A percentile compares a stretch with the other conserved stretches of the same genome.
Evolutionary conservation across 2,113 vertebrate genomes (phyloP).

Genomic region (Marmota monax): DNA sequence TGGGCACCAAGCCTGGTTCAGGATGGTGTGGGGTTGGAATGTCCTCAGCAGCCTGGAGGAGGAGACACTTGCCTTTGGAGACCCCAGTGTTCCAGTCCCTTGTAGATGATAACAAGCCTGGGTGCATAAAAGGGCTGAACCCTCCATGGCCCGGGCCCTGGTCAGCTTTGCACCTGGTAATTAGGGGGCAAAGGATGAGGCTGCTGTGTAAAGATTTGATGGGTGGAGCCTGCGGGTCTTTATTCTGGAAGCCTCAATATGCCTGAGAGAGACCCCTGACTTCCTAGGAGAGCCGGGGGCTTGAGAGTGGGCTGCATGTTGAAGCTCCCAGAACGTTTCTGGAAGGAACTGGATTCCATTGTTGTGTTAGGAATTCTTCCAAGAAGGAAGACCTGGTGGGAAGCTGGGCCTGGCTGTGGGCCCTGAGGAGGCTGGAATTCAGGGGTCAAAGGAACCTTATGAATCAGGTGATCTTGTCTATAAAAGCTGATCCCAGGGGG

Average conservation of each 20-base stretch:
- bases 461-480: not conserved
- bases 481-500: not conserved
- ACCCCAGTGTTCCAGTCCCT: not conserved
- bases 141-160: not conserved
- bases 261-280: not conserved
- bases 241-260: not conserved
- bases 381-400: not conserved
- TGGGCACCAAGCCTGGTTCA: accelerated
- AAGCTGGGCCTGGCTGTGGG: not conserved
- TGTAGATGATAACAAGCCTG: no score
- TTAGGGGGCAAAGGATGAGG: not conserved
- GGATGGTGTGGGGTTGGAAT: accelerated
- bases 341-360: not conserved
- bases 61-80: not conserved
- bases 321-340: not conserved
- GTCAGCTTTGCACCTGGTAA: not conserved
- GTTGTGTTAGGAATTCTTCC: not conserved
- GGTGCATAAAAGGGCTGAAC: not conserved
- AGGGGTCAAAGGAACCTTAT: no score
- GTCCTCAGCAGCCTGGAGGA: not conserved
- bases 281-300: not conserved
- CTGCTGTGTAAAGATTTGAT: accelerated
- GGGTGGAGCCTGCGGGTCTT: not conserved
- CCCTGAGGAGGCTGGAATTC: not conserved
- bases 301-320: not conserved